Conservation (phyloP, 2,888 invertebrate species). For the Pammene fasciana region DNA sequence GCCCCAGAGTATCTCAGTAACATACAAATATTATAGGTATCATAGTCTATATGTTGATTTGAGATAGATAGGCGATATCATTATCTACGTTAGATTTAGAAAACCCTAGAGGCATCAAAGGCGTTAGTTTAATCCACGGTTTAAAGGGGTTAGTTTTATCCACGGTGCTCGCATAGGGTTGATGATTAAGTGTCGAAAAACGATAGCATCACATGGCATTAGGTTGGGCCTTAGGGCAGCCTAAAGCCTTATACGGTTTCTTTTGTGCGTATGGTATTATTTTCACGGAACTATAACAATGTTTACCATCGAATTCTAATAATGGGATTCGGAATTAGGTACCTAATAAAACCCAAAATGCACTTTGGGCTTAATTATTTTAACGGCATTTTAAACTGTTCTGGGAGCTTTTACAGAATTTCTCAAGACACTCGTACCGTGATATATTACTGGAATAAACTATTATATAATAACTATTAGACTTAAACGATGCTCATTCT, state of each 20-base stretch:
- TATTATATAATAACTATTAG: slow-evolving; percentile 34
- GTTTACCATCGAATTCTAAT: too few relatives aligned
- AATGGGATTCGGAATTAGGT: too few relatives aligned
- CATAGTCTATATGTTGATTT: too few relatives aligned
- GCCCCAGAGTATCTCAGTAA: too few relatives aligned
- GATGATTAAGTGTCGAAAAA: background rate
- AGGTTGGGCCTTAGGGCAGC: too few relatives aligned
- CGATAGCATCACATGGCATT: background rate
- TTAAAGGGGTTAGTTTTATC: background rate
- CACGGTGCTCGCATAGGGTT: background rate
- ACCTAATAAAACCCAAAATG: too few relatives aligned
- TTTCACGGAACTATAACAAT: too few relatives aligned
- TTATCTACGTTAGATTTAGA: background rate
- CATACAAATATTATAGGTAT: too few relatives aligned
- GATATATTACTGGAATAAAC: background rate
- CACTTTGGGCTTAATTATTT: too few relatives aligned
- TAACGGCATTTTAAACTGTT: too few relatives aligned
- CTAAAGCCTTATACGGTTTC: background rate
- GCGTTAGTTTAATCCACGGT: background rate
- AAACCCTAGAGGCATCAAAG: slow-evolving; percentile 4
- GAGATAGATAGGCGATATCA: too few relatives aligned
- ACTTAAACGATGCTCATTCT: slow-evolving; percentile 12
- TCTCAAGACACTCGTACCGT: background rate
- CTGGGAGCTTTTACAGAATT: too few relatives aligned
- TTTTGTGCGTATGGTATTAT: background rate